These are phyloP conservation scores for Pseudomugil tenellus DNA, from an alignment of 2,797 vertebrate species.

Conservation along the genomic window DNA sequence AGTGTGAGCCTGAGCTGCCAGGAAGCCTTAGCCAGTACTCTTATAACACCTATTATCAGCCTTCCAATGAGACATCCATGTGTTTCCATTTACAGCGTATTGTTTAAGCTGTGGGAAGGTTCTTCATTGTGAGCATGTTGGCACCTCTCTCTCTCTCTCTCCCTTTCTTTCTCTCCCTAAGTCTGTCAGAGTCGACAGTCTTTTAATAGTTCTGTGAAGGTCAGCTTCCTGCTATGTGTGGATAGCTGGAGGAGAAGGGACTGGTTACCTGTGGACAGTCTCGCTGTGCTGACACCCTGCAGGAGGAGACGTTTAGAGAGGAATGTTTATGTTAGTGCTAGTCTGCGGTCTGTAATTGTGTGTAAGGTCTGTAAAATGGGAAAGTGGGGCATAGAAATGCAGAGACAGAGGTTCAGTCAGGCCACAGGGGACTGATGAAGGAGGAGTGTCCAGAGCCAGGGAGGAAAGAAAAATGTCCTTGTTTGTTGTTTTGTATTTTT, in stretches of 20 bases:
- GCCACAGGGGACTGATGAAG: constrained; percentile 48
- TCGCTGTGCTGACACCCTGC: constrained; percentile 55
- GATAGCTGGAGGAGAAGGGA: constrained; percentile 45
- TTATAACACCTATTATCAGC: constrained; percentile 81
- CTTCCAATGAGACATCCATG: constrained; percentile 60
- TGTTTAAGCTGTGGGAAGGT: constrained; percentile 69
- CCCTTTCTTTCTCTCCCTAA: too few relatives aligned
- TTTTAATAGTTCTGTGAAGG: constrained; percentile 71
- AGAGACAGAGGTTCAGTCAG: constrained; percentile 47
- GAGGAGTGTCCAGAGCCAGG: constrained; percentile 46
- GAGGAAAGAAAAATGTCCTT: constrained; percentile 43
- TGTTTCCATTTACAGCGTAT: constrained; percentile 74
- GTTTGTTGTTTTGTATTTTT: constrained; percentile 27
- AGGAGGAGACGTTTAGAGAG: constrained; percentile 35
- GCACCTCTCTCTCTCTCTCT: too few relatives aligned
- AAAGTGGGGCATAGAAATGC: constrained; percentile 58
- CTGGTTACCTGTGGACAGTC: constrained; percentile 47
- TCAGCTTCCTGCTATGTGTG: constrained; percentile 59
- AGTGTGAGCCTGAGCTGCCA: constrained; percentile 78
- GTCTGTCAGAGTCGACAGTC: constrained; percentile 69
- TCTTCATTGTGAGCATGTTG: constrained; percentile 61
- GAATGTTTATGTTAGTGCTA: constrained; percentile 56
- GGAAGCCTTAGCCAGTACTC: constrained; percentile 58
- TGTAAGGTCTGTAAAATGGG: constrained; percentile 63
- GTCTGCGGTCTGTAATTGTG: constrained; percentile 70